phyloP scores from a whole-genome alignment of 2,888 invertebrate genomes.

The Mythimna lalbum region DNA sequence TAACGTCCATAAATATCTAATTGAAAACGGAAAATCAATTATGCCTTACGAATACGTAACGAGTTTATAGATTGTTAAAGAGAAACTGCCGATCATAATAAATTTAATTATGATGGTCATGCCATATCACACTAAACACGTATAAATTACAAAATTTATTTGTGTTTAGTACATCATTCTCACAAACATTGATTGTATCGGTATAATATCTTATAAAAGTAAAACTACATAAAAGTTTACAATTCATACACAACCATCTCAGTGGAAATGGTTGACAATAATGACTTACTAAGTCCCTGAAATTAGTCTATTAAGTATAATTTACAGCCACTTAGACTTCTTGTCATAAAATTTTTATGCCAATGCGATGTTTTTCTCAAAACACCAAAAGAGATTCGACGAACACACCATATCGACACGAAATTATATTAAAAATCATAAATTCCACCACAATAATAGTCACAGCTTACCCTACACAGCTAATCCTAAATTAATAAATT shows the following conservation, averaged over 20 bases:
- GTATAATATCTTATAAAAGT: slow-evolving; percentile 19
- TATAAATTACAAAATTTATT: not conserved
- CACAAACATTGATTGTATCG: slow-evolving; percentile 7
- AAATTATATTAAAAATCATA: slow-evolving; percentile 51
- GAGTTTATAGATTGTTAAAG: not conserved
- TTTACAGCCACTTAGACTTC: slow-evolving; percentile 50
- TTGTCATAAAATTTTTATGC: slow-evolving; percentile 58
- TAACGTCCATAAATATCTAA: not conserved
- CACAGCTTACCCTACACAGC: slow-evolving; percentile 43
- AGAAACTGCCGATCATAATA: not conserved
- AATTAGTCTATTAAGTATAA: slow-evolving; percentile 57
- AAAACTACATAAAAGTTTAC: slow-evolving; percentile 41
- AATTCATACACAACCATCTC: slow-evolving; percentile 34
- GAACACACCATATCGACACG: slow-evolving; percentile 26
- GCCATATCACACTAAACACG: no score
- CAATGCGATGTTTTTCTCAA: slow-evolving; percentile 43
- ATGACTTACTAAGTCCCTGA: slow-evolving; percentile 53
- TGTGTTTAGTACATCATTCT: not conserved
- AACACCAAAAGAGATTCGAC: slow-evolving; percentile 20
- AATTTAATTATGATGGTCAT: not conserved
- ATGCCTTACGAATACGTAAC: not conserved
- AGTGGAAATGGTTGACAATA: slow-evolving; percentile 38
- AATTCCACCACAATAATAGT: slow-evolving; percentile 55
- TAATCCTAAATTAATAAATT: slow-evolving; percentile 61
- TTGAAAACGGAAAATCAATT: not conserved